These are phyloP conservation scores for Corvus hawaiiensis DNA, from an alignment of 2,113 vertebrate species.

Conservation along the genomic window DNA sequence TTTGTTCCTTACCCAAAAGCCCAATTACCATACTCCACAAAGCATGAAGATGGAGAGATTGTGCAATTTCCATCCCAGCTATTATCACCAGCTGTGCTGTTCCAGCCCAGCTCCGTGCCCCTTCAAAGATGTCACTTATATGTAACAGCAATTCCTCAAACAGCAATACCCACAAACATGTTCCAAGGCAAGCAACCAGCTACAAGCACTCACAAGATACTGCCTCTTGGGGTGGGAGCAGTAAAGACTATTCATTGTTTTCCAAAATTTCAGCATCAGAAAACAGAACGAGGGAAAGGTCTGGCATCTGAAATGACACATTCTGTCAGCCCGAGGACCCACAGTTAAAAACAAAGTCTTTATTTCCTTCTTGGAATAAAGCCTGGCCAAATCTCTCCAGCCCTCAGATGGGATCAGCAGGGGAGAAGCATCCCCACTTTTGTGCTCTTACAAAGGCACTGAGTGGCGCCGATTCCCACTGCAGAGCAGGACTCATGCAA, in stretches of 20 bases:
- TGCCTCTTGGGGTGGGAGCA: fast-evolving
- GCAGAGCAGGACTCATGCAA: background rate
- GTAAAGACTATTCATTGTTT: background rate
- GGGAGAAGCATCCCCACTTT: background rate
- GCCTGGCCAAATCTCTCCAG: background rate
- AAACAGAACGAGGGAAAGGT: background rate
- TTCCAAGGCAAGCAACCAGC: background rate
- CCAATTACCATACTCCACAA: background rate
- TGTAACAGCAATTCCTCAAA: background rate
- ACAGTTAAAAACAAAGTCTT: background rate
- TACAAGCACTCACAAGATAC: background rate
- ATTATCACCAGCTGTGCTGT: background rate
- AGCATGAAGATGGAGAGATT: background rate
- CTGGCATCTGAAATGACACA: background rate
- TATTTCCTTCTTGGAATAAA: background rate
- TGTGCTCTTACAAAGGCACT: background rate
- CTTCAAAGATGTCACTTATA: background rate
- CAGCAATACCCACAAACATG: background rate
- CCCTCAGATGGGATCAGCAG: background rate
- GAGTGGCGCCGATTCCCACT: background rate
- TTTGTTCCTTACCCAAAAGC: background rate
- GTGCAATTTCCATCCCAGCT: background rate
- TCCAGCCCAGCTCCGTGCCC: background rate
- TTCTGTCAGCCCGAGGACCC: background rate
- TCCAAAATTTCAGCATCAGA: background rate